Conservation (phyloP, 2,888 invertebrate species). For the Leptinotarsa juncta region DNA sequence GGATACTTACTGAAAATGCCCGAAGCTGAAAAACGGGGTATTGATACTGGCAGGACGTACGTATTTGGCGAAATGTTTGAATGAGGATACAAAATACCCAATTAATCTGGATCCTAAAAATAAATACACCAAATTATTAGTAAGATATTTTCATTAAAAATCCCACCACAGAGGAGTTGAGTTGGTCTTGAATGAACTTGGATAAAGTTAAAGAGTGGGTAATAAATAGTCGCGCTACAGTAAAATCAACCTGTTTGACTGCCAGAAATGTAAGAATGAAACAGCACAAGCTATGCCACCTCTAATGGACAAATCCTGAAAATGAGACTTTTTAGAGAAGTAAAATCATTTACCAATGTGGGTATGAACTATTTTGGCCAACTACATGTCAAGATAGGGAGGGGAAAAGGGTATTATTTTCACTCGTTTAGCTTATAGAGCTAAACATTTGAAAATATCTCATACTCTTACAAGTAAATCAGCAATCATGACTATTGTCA, state of each 20-base stretch:
- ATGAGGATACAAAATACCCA: background rate
- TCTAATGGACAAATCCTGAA: background rate
- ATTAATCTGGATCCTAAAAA: background rate
- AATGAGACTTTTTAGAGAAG: background rate
- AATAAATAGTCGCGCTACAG: background rate
- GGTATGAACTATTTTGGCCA: background rate
- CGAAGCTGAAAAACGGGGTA: too few relatives aligned
- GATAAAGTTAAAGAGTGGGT: background rate
- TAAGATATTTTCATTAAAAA: background rate
- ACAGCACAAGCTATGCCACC: background rate
- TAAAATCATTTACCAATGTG: background rate
- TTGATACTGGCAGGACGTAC: too few relatives aligned
- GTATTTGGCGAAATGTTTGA: background rate
- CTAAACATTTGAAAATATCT: background rate
- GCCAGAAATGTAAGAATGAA: background rate
- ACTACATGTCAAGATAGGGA: background rate
- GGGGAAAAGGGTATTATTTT: background rate
- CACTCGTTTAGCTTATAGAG: background rate
- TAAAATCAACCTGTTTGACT: background rate
- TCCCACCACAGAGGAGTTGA: background rate
- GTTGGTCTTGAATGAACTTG: background rate
- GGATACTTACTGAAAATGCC: too few relatives aligned
- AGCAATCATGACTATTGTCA: too few relatives aligned
- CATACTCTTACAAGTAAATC: background rate
- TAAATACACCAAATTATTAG: background rate